Conservation (phyloP, 2,888 invertebrate genomes). For the Polymixis flavicincta region DNA sequence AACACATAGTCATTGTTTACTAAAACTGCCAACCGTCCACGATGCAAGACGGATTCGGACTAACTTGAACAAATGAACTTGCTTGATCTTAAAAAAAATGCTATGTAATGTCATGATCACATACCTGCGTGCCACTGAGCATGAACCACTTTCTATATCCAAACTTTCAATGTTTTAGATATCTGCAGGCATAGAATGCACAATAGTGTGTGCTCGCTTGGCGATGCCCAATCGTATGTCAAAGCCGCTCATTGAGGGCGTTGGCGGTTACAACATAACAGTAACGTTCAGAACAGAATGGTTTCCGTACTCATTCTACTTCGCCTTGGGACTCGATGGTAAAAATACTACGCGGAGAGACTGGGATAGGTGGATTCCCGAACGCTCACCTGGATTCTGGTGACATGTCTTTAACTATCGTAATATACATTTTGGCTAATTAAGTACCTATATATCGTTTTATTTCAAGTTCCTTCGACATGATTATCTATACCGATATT, state of each 20-base stretch:
- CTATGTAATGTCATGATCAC: neutral
- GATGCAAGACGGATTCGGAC: neutral
- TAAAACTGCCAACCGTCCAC: neutral
- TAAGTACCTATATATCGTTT: constrained; percentile 4
- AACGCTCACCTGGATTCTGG: constrained; percentile 75
- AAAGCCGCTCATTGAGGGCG: constrained; percentile 74
- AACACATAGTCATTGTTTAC: neutral
- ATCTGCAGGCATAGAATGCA: constrained; percentile 82
- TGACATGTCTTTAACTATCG: constrained; percentile 39
- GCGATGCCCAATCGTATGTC: constrained; percentile 78
- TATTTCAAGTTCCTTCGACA: constrained; percentile 6
- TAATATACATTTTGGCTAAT: constrained; percentile 9
- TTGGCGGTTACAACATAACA: constrained; percentile 83
- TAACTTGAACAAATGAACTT: neutral
- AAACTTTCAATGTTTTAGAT: constrained; percentile 70
- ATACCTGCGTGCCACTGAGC: neutral
- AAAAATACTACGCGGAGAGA: constrained; percentile 74
- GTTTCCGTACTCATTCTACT: constrained; percentile 80
- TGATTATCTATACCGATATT: too few relatives aligned
- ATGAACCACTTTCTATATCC: neutral
- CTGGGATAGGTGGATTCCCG: constrained; percentile 69
- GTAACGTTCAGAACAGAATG: constrained; percentile 75
- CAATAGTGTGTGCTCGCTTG: constrained; percentile 80
- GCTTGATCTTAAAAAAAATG: neutral
- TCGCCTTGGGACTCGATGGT: constrained; percentile 78